These are phyloP conservation scores for Acanthornis magna DNA, from an alignment of 2,797 vertebrate species.

Conservation along the genomic window DNA sequence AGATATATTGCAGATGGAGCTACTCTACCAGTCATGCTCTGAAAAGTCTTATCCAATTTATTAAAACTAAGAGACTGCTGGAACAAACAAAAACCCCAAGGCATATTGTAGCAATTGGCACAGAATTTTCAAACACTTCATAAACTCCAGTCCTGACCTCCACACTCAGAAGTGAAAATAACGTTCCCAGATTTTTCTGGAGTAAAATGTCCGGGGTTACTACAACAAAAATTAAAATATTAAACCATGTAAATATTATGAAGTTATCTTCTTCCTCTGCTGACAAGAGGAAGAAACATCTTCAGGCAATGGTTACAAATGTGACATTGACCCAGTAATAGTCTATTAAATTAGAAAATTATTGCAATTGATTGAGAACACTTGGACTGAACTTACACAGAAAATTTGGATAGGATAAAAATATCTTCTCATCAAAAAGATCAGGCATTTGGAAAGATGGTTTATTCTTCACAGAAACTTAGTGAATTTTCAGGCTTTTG, in stretches of 20 bases:
- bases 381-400: background rate
- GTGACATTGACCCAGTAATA: background rate
- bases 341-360: conserved; percentile 21
- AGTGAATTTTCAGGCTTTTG: background rate
- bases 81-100: background rate
- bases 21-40: background rate
- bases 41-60: background rate
- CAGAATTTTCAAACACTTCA: background rate
- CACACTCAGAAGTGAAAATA: background rate
- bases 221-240: background rate
- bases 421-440: background rate
- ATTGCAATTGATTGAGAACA: conserved; percentile 1
- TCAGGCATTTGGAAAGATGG: background rate
- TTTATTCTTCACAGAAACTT: background rate
- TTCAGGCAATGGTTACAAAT: conserved; percentile 40
- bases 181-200: background rate
- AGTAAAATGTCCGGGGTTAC: background rate
- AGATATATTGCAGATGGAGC: background rate
- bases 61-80: background rate
- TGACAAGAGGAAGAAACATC: conserved; percentile 24
- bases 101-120: background rate
- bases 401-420: background rate
- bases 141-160: background rate
- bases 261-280: background rate
- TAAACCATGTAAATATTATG: background rate